phyloP scores from a whole-genome alignment of 2,888 invertebrate genomes.

The Agapostemon virescens region DNA sequence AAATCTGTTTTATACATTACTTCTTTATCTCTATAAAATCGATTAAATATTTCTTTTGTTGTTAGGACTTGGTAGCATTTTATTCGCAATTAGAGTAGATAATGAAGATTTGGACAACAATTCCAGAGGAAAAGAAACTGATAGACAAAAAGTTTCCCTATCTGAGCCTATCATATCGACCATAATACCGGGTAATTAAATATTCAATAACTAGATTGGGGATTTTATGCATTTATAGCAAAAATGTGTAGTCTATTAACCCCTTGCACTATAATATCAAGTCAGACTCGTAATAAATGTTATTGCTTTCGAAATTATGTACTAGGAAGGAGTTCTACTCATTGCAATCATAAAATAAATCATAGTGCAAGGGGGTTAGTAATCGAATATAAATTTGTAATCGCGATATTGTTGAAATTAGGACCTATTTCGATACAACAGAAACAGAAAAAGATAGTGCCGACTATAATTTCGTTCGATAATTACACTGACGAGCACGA shows the following conservation, averaged over 20 bases:
- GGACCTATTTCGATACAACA: slow-evolving; percentile 71
- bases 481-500: slow-evolving; percentile 82
- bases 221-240: too few relatives aligned
- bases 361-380: too few relatives aligned
- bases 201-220: too few relatives aligned
- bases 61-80: slow-evolving; percentile 90
- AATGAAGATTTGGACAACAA: slow-evolving; percentile 89
- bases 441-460: slow-evolving; percentile 83
- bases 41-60: slow-evolving; percentile 24
- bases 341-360: too few relatives aligned
- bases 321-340: too few relatives aligned
- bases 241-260: too few relatives aligned
- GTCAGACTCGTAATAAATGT: too few relatives aligned
- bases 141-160: slow-evolving; percentile 79
- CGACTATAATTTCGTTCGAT: slow-evolving; percentile 87
- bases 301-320: too few relatives aligned
- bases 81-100: slow-evolving; percentile 96
- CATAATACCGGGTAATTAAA: slow-evolving; percentile 83
- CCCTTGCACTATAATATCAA: too few relatives aligned
- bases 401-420: slow-evolving; percentile 32
- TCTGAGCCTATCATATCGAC: slow-evolving; percentile 88
- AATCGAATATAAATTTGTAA: slow-evolving; percentile 5
- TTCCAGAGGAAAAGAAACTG: slow-evolving; percentile 80
- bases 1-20: slow-evolving; percentile 17
- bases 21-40: background rate